Evolutionary conservation across 2,113 vertebrate genomes (phyloP), one percentile per base, ranked within the genome.

Genomic region (Plecturocebus donacophilus): DNA sequence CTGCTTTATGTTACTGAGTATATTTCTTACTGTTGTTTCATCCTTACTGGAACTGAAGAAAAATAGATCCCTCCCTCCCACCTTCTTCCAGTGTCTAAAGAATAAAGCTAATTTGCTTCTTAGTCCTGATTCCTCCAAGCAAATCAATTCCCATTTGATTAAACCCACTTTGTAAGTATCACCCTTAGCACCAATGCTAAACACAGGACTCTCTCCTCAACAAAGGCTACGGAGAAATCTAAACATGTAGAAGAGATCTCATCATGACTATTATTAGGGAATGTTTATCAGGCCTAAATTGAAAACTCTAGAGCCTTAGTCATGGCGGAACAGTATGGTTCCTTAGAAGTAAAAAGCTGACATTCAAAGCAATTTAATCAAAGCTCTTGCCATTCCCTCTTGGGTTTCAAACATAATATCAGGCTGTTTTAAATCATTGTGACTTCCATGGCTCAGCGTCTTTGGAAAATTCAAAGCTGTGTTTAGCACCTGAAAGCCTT

Each of bases 61-160:
- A 87, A 91, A 76, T 91, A 64, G 11, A 84, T 90, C 71, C 7
- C 8, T 13, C 32, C 10, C 70, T 20, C 23, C n/a, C 21, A 12
- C 8, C 56, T 94, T 92, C 54, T 83, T 47, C 85, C 66, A 38
- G 1, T 56, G n/a, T 20, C 30, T 91, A 38, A 81, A 87, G 90
- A 97, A 85, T 38, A 47, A 95, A 66, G 49, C 77, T 94, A 56
- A 96, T 96, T 95, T 93, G 76, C 64, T 80, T 94, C 87, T 95
- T 58, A 76, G 14, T 25, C 68, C 45, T 90, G 83, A 61, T 79
- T 96, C n/a, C 87, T 93, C 47, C 42, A 94, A 96, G 90, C 68
- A 81, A 87, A 96, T 97, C 96, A 96, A 77, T 96, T 71, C 87
- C 35, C 54, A 80, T 85, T 96, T 91, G 92, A 96, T 96, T 96